Conservation (phyloP, 2,888 invertebrate species). For the Heliconius hortense region DNA sequence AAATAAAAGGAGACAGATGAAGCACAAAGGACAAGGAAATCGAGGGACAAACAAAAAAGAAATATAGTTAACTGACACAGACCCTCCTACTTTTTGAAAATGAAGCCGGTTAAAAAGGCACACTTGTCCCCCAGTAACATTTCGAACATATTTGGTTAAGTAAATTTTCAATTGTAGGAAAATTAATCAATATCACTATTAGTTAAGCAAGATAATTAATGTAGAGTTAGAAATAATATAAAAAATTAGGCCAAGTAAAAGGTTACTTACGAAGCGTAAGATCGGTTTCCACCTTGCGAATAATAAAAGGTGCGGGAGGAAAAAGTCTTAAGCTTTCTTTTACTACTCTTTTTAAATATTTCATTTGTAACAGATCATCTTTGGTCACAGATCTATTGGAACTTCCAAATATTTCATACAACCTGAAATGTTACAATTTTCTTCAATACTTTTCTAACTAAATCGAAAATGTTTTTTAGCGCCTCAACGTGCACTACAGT, state of each 20-base stretch:
- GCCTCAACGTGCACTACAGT: neutral
- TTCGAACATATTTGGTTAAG: too few species aligned
- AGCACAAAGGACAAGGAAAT: too few species aligned
- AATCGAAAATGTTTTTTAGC: neutral
- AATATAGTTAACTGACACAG: too few species aligned
- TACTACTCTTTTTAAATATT: constrained; percentile 67
- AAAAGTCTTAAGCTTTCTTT: constrained; percentile 70
- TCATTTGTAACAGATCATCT: constrained; percentile 62
- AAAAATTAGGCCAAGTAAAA: neutral
- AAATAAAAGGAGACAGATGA: too few species aligned
- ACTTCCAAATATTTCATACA: constrained; percentile 63
- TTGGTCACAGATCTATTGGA: constrained; percentile 62
- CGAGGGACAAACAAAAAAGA: too few species aligned
- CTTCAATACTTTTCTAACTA: neutral
- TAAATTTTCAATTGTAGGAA: neutral
- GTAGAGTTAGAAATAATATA: neutral
- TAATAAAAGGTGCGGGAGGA: constrained; percentile 71
- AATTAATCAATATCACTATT: neutral
- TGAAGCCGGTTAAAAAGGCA: too few species aligned
- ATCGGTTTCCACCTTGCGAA: constrained; percentile 68
- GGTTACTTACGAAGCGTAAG: constrained; percentile 64
- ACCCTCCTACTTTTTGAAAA: too few species aligned
- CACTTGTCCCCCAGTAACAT: too few species aligned
- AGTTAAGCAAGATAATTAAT: neutral
- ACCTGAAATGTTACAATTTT: constrained; percentile 50